Evolutionary conservation across 2,113 vertebrate species (phyloP).

Genomic region (Lutjanus erythropterus): DNA sequence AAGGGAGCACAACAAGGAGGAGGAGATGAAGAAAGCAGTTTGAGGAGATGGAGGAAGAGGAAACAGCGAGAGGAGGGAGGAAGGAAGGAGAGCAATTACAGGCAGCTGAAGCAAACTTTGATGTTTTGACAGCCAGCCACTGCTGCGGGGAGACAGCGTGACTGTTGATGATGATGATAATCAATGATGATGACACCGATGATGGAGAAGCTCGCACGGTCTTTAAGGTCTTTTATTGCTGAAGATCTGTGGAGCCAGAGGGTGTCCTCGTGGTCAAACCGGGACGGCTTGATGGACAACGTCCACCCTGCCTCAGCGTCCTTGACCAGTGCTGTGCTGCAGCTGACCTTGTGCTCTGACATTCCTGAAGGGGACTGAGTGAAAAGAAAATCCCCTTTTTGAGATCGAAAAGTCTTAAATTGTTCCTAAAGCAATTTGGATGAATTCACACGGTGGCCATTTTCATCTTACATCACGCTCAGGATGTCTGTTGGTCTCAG

Average conservation of each 20-base stretch:
- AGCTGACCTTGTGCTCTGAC: constrained; percentile 22
- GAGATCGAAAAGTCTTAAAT: constrained; percentile 1
- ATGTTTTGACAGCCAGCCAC: constrained; percentile 72
- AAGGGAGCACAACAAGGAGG: constrained; percentile 14
- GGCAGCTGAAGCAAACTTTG: constrained; percentile 53
- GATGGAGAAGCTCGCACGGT: constrained; percentile 54
- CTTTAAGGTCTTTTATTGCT: constrained; percentile 45
- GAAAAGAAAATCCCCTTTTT: not conserved
- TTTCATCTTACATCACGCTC: too few species aligned
- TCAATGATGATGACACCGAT: constrained; percentile 61
- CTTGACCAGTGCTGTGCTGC: constrained; percentile 16
- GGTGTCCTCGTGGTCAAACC: constrained; percentile 24
- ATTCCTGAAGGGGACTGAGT: constrained; percentile 15
- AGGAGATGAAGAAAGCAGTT: constrained; percentile 40
- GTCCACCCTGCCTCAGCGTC: constrained; percentile 14
- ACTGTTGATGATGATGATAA: constrained; percentile 58
- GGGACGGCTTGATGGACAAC: constrained; percentile 18
- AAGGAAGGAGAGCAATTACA: constrained; percentile 57
- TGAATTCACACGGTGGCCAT: too few species aligned
- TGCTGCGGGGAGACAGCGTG: constrained; percentile 58
- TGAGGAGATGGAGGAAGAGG: constrained; percentile 43
- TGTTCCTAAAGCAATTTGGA: not conserved
- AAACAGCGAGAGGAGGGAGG: constrained; percentile 29
- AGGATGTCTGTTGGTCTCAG: too few species aligned
- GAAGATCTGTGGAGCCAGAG: constrained; percentile 38